phyloP scores from a whole-genome alignment of 2,888 invertebrate species.

The Aspidapion aeneum region DNA sequence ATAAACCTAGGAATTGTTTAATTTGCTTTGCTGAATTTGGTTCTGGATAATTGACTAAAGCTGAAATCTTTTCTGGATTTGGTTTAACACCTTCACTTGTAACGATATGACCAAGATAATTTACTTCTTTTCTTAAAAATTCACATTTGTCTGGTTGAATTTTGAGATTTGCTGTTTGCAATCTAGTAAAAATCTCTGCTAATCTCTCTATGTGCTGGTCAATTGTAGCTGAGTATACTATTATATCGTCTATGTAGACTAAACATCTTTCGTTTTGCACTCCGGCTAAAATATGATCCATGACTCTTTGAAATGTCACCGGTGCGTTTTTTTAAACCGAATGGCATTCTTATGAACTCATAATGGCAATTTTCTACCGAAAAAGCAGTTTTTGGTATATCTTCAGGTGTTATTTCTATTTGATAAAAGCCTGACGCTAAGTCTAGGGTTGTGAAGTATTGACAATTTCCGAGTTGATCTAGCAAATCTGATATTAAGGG shows the following conservation, averaged over 20 bases:
- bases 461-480: conserved; percentile 8
- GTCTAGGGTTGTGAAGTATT: conserved; percentile 25
- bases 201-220: too few relatives aligned
- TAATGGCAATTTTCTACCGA: background rate
- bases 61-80: conserved; percentile 20
- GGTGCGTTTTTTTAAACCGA: too few relatives aligned
- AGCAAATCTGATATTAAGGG: conserved; percentile 9
- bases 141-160: conserved; percentile 27
- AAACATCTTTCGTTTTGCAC: too few relatives aligned
- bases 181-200: too few relatives aligned
- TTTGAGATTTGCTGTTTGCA: too few relatives aligned
- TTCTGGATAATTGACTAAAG: conserved; percentile 19
- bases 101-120: too few relatives aligned
- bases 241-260: too few relatives aligned
- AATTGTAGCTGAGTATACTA: too few relatives aligned
- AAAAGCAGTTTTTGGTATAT: background rate
- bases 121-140: conserved; percentile 25
- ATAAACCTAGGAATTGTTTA: conserved; percentile 26
- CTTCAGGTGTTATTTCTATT: background rate
- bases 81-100: too few relatives aligned
- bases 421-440: conserved; percentile 15
- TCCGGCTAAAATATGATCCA: too few relatives aligned
- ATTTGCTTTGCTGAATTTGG: conserved; percentile 24
- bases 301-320: too few relatives aligned
- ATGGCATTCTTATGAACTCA: too few relatives aligned